These are phyloP conservation scores for Prionailurus viverrinus DNA, from an alignment of 2,113 vertebrate species.

Conservation along the genomic window DNA sequence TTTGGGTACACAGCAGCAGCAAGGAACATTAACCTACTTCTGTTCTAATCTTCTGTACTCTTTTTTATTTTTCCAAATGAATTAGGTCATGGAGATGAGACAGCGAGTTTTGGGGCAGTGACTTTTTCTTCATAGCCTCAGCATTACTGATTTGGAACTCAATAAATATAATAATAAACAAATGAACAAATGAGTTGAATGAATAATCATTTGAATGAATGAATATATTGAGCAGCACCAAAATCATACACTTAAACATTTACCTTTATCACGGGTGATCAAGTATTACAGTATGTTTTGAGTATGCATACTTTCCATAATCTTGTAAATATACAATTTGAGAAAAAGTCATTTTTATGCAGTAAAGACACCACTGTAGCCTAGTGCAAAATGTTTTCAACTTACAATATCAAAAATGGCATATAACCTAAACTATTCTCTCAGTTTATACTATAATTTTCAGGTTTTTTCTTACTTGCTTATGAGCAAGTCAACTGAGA, in stretches of 20 bases:
- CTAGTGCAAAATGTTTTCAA: not conserved
- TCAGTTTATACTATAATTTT: not conserved
- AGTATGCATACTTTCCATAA: not conserved
- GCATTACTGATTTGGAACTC: not conserved
- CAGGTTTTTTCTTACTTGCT: conserved; percentile 37
- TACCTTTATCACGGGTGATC: not conserved
- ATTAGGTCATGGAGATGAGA: not conserved
- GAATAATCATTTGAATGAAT: not conserved
- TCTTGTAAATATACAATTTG: not conserved
- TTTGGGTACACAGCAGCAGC: not conserved
- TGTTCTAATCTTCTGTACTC: not conserved
- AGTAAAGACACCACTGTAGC: not conserved
- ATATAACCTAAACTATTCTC: not conserved
- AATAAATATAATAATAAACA: not conserved
- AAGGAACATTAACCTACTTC: not conserved
- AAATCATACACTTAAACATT: not conserved
- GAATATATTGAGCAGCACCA: not conserved
- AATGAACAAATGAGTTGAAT: not conserved
- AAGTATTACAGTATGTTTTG: not conserved
- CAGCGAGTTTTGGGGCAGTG: not conserved
- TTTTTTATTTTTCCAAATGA: conserved; percentile 20
- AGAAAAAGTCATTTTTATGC: not conserved
- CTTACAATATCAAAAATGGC: not conserved
- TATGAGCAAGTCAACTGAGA: conserved; percentile 3
- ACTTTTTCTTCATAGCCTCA: not conserved